Evolutionary conservation across 2,797 vertebrate species (phyloP), one percentile per base, ranked within the genome.

Genomic region (Crypturellus tataupa): DNA sequence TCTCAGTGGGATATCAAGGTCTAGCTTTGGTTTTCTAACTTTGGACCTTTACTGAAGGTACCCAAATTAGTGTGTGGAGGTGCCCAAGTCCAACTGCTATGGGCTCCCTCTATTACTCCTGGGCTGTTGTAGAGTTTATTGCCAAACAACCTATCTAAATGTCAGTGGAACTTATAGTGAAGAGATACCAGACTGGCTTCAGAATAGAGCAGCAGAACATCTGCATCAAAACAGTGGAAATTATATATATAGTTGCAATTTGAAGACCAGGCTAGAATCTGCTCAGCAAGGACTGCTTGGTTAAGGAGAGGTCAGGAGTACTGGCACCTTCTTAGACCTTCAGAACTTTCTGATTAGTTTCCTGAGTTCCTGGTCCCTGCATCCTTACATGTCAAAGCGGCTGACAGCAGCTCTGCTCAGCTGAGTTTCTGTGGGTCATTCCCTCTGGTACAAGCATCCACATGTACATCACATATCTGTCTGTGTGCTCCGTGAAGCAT

Each of bases 251-350:
- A 75, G 29, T 62, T n/a, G 8, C 14, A n/a, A 37, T 69, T 80
- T 35, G 49, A 91, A 89, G 23, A 82, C 14, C 23, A 72, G n/a
- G 25, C 65, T 87, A 86, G 80, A 95, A 91, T 86, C 94, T 91
- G 9, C 39, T 81, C 85, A 90, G 63, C 60, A 49, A 46, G 73
- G 12, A 10, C 60, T 79, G 10, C 24, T 63, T 70, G 49, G 42
- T 81, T 60, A 84, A 95, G 76, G 29, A 39, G 86, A 88, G 59
- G 69, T 87, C 80, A 86, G 73, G 89, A 86, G 4, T 33, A 81
- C 55, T 21, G 33, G 23, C 21, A 67, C 56, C 14, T 17, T 73
- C 80, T 93, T 78, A 88, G 51, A 77, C 39, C 7, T 88, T 79
- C 80, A 79, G 60, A 67, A 68, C 8, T 86, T 95, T 77, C 35